These are phyloP conservation scores for Drosophila varians DNA, from an alignment of 1,140 invertebrate species.

Conservation along the genomic window DNA sequence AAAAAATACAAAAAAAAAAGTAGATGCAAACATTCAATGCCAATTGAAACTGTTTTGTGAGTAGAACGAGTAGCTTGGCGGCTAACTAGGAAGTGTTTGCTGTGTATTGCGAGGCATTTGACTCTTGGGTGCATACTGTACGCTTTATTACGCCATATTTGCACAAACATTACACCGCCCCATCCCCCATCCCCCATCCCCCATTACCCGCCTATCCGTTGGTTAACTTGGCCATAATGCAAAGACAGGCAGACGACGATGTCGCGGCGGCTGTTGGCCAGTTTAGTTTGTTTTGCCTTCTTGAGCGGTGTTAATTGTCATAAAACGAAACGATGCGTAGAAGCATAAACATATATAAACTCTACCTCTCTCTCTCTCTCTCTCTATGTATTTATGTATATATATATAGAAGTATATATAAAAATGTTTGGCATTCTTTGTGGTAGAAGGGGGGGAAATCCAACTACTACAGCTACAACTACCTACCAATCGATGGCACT, in stretches of 20 bases:
- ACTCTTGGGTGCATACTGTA: conserved; percentile 29
- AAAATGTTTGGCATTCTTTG: conserved; percentile 58
- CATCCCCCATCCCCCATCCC: no score
- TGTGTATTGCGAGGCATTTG: not conserved
- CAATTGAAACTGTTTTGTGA: conserved; percentile 32
- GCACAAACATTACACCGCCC: conserved; percentile 28
- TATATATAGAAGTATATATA: conserved; percentile 9
- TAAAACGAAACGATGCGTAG: conserved; percentile 73
- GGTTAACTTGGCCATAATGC: conserved; percentile 49
- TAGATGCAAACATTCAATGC: conserved; percentile 21
- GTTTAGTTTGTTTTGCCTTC: conserved; percentile 46
- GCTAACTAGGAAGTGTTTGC: conserved; percentile 30
- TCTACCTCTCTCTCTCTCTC: conserved; percentile 3
- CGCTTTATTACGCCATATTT: conserved; percentile 52
- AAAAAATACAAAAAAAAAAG: no score
- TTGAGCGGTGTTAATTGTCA: conserved; percentile 71
- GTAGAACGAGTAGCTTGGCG: not conserved
- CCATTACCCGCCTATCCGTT: no score
- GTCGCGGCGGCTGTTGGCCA: conserved; percentile 26
- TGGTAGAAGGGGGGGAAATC: conserved; percentile 42
- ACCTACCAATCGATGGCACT: conserved; percentile 24
- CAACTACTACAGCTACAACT: not conserved
- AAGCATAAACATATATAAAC: conserved; percentile 35
- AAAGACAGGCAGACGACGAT: conserved; percentile 35
- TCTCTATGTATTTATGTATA: not conserved